Base-by-base conservation (phyloP, 2,113 vertebrate species). In the Ammodramus savannarum region DNA sequence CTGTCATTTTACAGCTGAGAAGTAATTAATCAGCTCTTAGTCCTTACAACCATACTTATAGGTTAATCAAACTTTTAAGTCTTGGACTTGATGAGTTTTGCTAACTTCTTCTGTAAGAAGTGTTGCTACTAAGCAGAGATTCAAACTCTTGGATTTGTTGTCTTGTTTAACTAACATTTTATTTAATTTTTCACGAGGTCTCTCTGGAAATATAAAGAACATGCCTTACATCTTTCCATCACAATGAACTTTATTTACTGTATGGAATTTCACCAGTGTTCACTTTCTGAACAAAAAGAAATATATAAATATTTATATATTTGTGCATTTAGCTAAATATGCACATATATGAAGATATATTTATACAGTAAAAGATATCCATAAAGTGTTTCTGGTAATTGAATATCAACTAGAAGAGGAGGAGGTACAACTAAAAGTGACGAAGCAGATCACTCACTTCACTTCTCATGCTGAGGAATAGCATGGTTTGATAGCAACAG, bases 211-310 rank as follows among this genome's bases (percentile, higher is more conserved):
- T 87, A 79, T 62, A 94, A 91, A 82, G 55, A 81, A 72, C 65
- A 55, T 67, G 17, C 32, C 39, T 93, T 27, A 34, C 5, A 55
- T 9, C 23, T 23, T 72, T 90, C 41, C 22, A 52, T 75, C 51
- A 77, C 72, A 1, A 83, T 68, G 57, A 11, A n/a, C 31, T 86
- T 66, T 54, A 91, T 86, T 88, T 90, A 85, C 63, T 41, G 21
- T 83, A 95, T 93, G 77, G 63, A 86, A 90, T 96, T 90, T 77
- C 72, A 69, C 43, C 68, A 82, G 67, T 72, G 65, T 67, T 76
- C 67, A 43, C n/a, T 87, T 87, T 71, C 39, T 41, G 26, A 85
- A 82, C 6, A 17, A 41, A 71, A 87, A 65, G 7, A 85, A 79
- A 58, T 36, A 41, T 9, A 44, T 7, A 44, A 83, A 43, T 17